A percentile compares a stretch with the other conserved stretches of the same genome.
Conservation (phyloP, 2,113 vertebrate species). For the Chaenogobius annularis region DNA sequence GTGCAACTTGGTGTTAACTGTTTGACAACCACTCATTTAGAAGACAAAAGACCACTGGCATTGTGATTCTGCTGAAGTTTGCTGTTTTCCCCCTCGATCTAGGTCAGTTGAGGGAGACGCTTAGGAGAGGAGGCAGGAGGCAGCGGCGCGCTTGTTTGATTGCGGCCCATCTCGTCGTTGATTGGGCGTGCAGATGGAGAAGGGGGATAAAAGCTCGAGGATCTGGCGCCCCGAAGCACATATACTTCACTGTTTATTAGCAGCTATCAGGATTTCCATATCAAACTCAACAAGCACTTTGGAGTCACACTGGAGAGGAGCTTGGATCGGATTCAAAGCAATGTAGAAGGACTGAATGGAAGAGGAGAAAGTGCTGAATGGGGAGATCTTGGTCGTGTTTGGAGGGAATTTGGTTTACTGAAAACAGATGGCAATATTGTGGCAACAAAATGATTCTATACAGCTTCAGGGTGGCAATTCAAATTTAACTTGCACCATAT, state of each 20-base stretch:
- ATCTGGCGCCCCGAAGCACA: conserved; percentile 25
- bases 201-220: not conserved
- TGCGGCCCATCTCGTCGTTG: conserved; percentile 25
- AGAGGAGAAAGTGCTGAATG: not conserved
- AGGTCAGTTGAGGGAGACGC: conserved; percentile 57
- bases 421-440: conserved; percentile 7
- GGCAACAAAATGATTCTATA: not conserved
- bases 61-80: conserved; percentile 63
- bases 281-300: conserved; percentile 43
- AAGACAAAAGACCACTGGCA: not conserved
- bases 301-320: not conserved
- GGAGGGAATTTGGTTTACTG: not conserved
- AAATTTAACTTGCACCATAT: not conserved
- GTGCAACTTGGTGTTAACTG: not conserved
- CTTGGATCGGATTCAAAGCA: conserved; percentile 34
- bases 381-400: not conserved
- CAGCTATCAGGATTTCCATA: conserved; percentile 37
- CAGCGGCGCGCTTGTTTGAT: conserved; percentile 16
- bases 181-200: conserved; percentile 40
- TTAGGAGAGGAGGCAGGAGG: conserved; percentile 27
- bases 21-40: not conserved
- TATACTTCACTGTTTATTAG: conserved; percentile 51
- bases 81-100: conserved; percentile 55
- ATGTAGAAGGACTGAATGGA: not conserved
- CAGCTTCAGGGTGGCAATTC: not conserved